Evolutionary conservation across 2,888 invertebrate species (phyloP).

Genomic region (Ectemnius continuus): DNA sequence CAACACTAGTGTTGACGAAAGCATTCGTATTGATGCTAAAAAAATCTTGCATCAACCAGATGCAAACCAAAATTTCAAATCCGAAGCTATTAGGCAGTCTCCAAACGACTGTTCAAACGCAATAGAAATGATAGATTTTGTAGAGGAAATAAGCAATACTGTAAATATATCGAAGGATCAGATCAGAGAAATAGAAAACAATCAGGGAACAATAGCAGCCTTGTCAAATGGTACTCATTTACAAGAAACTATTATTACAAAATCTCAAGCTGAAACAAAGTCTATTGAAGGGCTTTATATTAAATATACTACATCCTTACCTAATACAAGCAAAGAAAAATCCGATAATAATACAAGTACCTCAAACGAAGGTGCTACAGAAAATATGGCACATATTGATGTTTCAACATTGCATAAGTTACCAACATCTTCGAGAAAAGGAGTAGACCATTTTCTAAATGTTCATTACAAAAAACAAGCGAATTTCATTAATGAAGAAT

Average conservation of each 20-base stretch:
- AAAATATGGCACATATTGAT: too few relatives aligned
- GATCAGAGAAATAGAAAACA: conserved; percentile 42
- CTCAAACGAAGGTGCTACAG: too few relatives aligned
- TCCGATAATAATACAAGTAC: too few relatives aligned
- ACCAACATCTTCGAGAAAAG: background rate
- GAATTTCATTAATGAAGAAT: conserved; percentile 69
- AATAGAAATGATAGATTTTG: conserved; percentile 74
- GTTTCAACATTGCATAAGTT: too few relatives aligned
- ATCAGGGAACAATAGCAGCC: conserved; percentile 45
- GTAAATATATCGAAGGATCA: conserved; percentile 45
- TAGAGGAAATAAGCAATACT: conserved; percentile 68
- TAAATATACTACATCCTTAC: too few relatives aligned
- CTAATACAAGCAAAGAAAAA: too few relatives aligned
- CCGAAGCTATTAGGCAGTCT: conserved; percentile 68
- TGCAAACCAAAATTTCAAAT: conserved; percentile 29
- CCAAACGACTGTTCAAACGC: conserved; percentile 66
- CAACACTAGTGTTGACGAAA: conserved; percentile 12
- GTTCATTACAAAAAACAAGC: conserved; percentile 55
- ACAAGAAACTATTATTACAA: conserved; percentile 18
- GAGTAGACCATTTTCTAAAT: too few relatives aligned
- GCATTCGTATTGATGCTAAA: too few relatives aligned
- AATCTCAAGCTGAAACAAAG: background rate
- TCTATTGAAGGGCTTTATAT: background rate
- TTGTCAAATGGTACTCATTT: conserved; percentile 28
- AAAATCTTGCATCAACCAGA: too few relatives aligned